Percentiles rank a stretch among this genome's conserved stretches.
These are phyloP conservation scores for Diachasmimorpha longicaudata DNA, from an alignment of 1,140 invertebrate genomes.

Conservation along the genomic window DNA sequence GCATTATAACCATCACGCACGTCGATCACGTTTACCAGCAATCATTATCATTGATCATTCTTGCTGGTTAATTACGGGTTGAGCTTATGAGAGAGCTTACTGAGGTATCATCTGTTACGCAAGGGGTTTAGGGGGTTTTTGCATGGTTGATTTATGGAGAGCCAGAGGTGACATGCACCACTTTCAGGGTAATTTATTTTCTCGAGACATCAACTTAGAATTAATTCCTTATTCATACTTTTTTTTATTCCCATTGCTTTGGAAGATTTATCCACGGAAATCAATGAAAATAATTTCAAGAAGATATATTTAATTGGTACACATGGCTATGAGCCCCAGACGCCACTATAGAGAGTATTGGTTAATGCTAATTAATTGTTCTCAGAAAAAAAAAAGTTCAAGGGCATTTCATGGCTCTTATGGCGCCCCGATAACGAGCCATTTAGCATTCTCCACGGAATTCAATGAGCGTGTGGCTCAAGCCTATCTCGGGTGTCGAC, in stretches of 20 bases:
- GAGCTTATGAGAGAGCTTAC: neutral
- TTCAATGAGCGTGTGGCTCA: conserved; percentile 13
- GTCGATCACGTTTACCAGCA: conserved; percentile 30
- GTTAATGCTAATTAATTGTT: too few species aligned
- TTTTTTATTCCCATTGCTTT: too few species aligned
- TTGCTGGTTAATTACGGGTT: neutral
- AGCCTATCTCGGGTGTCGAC: conserved; percentile 14
- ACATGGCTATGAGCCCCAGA: too few species aligned
- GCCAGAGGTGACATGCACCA: neutral
- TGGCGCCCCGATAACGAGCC: conserved; percentile 27
- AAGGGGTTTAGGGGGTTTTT: neutral
- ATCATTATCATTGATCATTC: conserved; percentile 37
- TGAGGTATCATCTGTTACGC: neutral
- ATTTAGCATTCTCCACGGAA: conserved; percentile 23
- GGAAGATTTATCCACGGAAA: too few species aligned
- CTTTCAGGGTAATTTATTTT: neutral
- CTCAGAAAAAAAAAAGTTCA: too few species aligned
- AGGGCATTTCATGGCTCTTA: neutral
- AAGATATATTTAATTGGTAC: too few species aligned
- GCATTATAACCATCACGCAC: conserved; percentile 13
- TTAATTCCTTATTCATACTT: too few species aligned
- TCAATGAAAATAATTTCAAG: too few species aligned
- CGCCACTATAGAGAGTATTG: too few species aligned
- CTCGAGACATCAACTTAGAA: neutral
- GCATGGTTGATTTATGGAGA: neutral